phyloP scores from a whole-genome alignment of 1,140 invertebrate genomes.

The Lepidurus packardi region DNA sequence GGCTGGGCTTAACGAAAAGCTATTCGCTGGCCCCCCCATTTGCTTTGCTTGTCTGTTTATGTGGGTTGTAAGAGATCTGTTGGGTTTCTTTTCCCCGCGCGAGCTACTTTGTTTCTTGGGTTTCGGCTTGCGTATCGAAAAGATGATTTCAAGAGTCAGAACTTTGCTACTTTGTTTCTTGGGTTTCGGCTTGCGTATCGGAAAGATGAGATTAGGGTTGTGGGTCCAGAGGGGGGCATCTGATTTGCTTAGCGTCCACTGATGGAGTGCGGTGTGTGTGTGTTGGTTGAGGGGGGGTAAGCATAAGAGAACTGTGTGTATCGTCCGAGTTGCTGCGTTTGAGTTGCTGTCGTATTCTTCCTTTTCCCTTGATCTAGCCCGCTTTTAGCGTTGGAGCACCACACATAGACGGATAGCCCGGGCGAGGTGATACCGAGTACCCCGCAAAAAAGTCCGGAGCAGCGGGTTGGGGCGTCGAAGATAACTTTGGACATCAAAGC shows the following conservation, averaged over 20 bases:
- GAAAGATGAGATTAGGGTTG: not conserved
- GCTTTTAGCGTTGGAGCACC: conserved; percentile 14
- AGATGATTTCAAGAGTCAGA: not conserved
- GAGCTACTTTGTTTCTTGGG: not conserved
- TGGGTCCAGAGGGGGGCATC: not conserved
- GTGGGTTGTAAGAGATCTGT: not conserved
- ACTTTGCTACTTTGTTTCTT: not conserved
- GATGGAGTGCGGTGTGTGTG: not conserved
- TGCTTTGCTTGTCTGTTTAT: not conserved
- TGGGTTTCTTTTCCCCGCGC: not conserved
- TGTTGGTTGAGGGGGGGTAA: too few relatives aligned
- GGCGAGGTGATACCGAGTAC: conserved; percentile 6
- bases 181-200: not conserved
- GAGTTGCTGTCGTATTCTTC: conserved; percentile 21
- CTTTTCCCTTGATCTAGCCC: conserved; percentile 5
- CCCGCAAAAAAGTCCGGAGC: not conserved
- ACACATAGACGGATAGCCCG: not conserved
- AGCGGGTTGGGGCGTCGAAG: conserved; percentile 20
- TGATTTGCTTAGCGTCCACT: conserved; percentile 5
- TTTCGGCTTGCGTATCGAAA: not conserved
- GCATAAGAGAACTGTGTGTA: conserved; percentile 13
- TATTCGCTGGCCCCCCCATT: not conserved
- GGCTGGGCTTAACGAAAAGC: not conserved
- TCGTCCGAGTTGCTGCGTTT: not conserved
- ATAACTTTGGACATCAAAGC: not conserved